phyloP scores from a whole-genome alignment of 2,888 invertebrate species.

The Ditylenchus weischeri region DNA sequence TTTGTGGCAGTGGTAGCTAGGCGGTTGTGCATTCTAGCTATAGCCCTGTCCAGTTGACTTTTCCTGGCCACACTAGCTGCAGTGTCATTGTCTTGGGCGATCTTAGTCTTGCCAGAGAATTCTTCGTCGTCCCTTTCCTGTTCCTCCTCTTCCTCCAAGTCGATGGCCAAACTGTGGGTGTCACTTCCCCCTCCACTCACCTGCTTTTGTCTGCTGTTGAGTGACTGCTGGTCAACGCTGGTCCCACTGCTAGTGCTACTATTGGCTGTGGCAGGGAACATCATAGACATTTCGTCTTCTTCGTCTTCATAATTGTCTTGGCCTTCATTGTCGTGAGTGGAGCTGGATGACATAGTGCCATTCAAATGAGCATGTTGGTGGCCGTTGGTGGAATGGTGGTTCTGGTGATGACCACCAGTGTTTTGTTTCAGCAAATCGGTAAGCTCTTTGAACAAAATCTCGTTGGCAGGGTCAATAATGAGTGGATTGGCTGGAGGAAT shows the following conservation, averaged over 20 bases:
- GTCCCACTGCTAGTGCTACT: background rate
- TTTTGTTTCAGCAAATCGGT: background rate
- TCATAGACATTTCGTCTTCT: constrained; percentile 19
- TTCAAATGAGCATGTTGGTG: background rate
- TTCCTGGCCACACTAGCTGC: constrained; percentile 11
- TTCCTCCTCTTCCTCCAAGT: constrained; percentile 4
- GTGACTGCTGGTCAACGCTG: background rate
- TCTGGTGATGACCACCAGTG: background rate
- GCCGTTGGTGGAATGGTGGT: background rate
- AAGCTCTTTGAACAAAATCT: constrained; percentile 15
- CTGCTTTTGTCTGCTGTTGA: background rate
- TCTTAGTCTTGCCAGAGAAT: background rate
- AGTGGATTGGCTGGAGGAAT: background rate
- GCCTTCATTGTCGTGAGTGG: constrained; percentile 11
- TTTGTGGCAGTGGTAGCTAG: constrained; percentile 1
- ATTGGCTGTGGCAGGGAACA: background rate
- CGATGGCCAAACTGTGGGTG: background rate
- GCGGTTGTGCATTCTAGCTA: constrained; percentile 35
- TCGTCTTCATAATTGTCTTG: constrained; percentile 14
- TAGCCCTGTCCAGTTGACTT: constrained; percentile 37
- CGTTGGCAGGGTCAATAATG: background rate
- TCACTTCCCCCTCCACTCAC: background rate
- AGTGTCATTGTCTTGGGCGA: background rate
- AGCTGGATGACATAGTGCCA: constrained; percentile 10
- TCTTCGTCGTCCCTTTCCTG: background rate